These are phyloP conservation scores for Lasioglossum malachurum DNA, from an alignment of 2,888 invertebrate species.

Conservation along the genomic window DNA sequence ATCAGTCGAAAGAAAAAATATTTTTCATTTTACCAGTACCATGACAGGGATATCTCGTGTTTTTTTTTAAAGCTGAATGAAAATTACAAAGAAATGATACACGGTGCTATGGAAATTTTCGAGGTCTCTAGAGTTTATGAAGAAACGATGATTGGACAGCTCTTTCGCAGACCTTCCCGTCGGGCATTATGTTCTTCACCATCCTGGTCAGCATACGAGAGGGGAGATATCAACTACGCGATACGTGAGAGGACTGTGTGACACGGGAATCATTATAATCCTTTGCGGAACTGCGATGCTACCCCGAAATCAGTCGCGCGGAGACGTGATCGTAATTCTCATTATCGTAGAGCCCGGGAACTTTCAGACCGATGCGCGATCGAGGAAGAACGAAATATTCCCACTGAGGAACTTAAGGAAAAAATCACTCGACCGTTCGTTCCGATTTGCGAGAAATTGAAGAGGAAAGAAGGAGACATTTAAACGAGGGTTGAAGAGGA, in stretches of 20 bases:
- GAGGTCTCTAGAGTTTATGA: not conserved
- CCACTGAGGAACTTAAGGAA: constrained; percentile 2
- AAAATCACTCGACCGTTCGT: constrained; percentile 10
- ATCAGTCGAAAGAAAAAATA: no score
- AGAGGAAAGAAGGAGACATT: constrained; percentile 2
- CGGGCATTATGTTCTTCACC: not conserved
- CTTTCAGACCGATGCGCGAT: constrained; percentile 13
- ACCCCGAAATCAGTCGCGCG: constrained; percentile 74
- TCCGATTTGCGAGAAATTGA: constrained; percentile 15
- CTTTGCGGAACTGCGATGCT: constrained; percentile 63
- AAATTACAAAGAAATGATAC: not conserved
- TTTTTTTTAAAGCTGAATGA: not conserved
- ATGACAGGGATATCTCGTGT: no score
- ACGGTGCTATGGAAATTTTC: not conserved
- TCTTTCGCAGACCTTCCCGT: not conserved
- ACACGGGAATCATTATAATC: constrained; percentile 71
- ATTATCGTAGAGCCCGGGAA: constrained; percentile 57
- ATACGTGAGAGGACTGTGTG: constrained; percentile 57
- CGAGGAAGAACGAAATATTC: constrained; percentile 34
- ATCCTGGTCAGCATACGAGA: constrained; percentile 1
- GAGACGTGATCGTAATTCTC: constrained; percentile 77
- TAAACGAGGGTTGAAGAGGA: constrained; percentile 4
- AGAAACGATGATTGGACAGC: not conserved
- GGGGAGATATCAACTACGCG: constrained; percentile 19
- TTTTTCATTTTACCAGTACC: no score